Base-by-base conservation (phyloP, 2,113 vertebrate genomes). In the Pardalotus punctatus region DNA sequence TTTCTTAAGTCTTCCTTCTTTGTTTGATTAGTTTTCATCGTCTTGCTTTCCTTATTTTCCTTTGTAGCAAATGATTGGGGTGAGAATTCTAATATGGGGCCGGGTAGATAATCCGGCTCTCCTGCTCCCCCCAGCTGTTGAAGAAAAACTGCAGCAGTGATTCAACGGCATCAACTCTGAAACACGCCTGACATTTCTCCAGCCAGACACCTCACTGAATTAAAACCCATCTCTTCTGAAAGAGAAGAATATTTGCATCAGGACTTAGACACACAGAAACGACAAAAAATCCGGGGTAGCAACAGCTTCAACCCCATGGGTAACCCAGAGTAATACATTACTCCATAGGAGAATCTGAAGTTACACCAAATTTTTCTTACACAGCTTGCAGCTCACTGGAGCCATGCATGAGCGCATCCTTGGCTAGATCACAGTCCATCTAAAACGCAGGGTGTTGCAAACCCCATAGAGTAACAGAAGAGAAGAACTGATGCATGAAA, bases 101-200 rank as follows among this genome's bases (percentile, higher is more conserved):
- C 71, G 27, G 20, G 33, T 38, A 35, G 60, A 78, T 60, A 96
- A 88, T 74, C 64, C 2, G 0, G 76, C 64, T 97, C 94, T 90
- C 92, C 94, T 95, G 88, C 94, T 93, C 96, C 96, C 94, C 72
- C 92, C 69, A 96, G 96, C 93, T 93, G 95, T 43, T 78, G 72
- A 86, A 94, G 58, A 86, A 90, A 96, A 96, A 71, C 56, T 67
- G 69, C 60, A 67, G 48, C 17, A 83, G 17, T 24, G 54, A 16
- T 42, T 81, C 38, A 61, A 25, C 3, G 3, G 9, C 38, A 36
- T 45, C 47, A 36, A 17, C 36, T 23, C 56, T 53, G 65, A 74
- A 78, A 78, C 0, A 12, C 0, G 1, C 4, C 33, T 20, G 18
- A 35, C 33, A 27, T 25, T 86, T 47, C 22, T n/a, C 42, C 40